These are phyloP conservation scores for Subacronicta megacephala DNA, from an alignment of 2,888 invertebrate genomes.

Conservation along the genomic window DNA sequence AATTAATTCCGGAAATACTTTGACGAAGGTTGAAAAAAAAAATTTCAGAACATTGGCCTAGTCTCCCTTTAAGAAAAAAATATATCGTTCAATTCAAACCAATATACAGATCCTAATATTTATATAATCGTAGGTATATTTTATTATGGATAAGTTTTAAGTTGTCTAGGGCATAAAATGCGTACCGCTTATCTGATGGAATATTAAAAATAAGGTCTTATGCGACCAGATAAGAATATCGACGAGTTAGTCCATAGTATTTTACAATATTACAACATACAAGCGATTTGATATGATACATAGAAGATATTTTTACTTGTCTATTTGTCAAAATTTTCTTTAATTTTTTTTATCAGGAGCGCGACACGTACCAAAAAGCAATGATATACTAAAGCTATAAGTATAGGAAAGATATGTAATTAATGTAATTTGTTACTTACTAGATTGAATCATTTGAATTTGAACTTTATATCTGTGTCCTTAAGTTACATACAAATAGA, in stretches of 20 bases:
- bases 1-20: not conserved
- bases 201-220: constrained; percentile 39
- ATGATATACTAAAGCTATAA: too few species aligned
- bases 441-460: too few species aligned
- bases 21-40: constrained; percentile 17
- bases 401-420: too few species aligned
- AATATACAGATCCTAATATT: constrained; percentile 43
- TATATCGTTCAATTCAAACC: constrained; percentile 23
- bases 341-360: not conserved
- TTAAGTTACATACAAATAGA: too few species aligned
- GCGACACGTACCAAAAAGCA: too few species aligned
- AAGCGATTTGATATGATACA: constrained; percentile 49
- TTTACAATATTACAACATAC: constrained; percentile 51
- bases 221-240: constrained; percentile 21
- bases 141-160: constrained; percentile 50
- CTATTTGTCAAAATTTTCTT: constrained; percentile 34
- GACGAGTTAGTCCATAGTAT: constrained; percentile 31
- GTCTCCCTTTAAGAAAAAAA: constrained; percentile 33
- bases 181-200: constrained; percentile 39
- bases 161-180: constrained; percentile 34
- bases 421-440: too few species aligned
- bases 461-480: too few species aligned
- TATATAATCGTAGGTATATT: constrained; percentile 35
- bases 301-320: constrained; percentile 23
- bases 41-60: constrained; percentile 28